Base-by-base conservation (phyloP, 64 coral and sea anemone genomes). In the Pocillopora damicornis region DNA sequence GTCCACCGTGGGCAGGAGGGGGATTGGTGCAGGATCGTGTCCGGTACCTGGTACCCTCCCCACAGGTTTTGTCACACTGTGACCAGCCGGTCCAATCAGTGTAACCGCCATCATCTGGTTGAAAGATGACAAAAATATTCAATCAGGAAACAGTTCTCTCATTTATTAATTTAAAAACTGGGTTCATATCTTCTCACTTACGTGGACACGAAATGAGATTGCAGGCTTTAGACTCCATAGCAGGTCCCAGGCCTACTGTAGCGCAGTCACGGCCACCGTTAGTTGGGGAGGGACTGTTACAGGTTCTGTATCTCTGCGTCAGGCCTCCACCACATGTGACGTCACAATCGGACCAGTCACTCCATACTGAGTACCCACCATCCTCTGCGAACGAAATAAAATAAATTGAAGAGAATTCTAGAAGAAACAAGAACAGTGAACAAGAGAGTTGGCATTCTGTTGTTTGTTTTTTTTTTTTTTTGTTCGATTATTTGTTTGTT, bases 241-340 rank as follows among this genome's bases (percentile, higher is more conserved):
- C 37, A 76, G 94, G 65, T 15, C 94, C 94, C 62, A 97, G 88
- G 65, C 87, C 90, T 79, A 66, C 88, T 13, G 84, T 58, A 17
- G 92, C 35, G 22, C 94, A 97, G 60, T 97, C 94, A 17, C 60
- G 88, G 69, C 94, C 94, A 42, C 94, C 94, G 58, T 89, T 89
- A 62, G 82, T 45, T 71, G 94, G 91, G 76, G 77, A 35, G 36
- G 94, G 94, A 84, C 76, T 93, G 62, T 88, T 56, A 34, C 94
- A 97, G 42, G 36, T 88, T 51, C 94, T 82, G 63, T 89, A 88
- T 57, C 88, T 75, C 77, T 97, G 88, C 79, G 88, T 91, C 71
- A 97, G 58, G 11, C 94, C 94, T 42, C 94, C 91, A 13, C 94
- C 94, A 63, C 94, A 97, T 17, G 94, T 87, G 2, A 89, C 73